These are phyloP conservation scores for Microhierax caerulescens DNA, from an alignment of 2,797 vertebrate species.

Conservation along the genomic window DNA sequence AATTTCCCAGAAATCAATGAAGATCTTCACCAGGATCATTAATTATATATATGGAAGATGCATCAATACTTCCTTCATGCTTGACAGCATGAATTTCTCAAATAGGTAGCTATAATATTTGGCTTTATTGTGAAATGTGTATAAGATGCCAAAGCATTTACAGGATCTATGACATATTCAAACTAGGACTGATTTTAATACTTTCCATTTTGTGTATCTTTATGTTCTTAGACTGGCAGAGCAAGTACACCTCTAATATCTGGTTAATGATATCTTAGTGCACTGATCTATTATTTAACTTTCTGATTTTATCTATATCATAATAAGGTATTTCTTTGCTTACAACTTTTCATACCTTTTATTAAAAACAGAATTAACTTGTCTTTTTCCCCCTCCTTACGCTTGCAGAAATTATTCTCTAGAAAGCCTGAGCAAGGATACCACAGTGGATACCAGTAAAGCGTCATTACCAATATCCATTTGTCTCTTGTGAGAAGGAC, in stretches of 20 bases:
- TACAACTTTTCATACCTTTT: background rate
- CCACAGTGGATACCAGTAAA: background rate
- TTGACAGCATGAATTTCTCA: background rate
- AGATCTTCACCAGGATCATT: background rate
- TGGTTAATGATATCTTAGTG: background rate
- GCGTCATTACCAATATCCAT: background rate
- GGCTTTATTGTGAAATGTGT: background rate
- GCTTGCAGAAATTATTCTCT: background rate
- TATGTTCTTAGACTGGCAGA: background rate
- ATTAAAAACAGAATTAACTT: background rate
- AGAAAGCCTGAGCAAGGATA: background rate
- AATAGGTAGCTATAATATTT: background rate
- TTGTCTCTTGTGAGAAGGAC: background rate
- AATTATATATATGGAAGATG: background rate
- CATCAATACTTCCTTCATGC: background rate
- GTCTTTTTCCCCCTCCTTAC: background rate
- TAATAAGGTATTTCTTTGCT: background rate
- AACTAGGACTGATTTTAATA: background rate
- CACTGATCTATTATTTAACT: background rate
- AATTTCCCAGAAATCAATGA: background rate
- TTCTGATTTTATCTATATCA: background rate
- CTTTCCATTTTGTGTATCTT: background rate
- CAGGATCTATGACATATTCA: background rate
- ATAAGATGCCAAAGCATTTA: background rate
- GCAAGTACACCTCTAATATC: background rate